phyloP scores from a whole-genome alignment of 2,113 vertebrate species.

The Peromyscus maniculatus region DNA sequence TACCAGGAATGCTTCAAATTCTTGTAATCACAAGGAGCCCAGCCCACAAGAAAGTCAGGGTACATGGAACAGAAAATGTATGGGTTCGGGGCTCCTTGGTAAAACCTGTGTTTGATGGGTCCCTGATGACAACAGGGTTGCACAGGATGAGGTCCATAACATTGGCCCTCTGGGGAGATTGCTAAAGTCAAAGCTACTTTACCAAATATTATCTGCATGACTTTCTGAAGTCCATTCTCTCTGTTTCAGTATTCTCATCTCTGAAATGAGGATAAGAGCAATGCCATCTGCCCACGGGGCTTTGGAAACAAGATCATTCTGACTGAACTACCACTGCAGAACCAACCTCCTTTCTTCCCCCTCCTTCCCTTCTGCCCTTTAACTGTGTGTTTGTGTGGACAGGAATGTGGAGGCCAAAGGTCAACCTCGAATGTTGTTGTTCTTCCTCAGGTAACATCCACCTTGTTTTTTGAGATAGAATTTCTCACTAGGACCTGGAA shows the following conservation, averaged over 20 bases:
- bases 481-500: neutral
- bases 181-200: neutral
- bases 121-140: neutral
- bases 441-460: neutral
- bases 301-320: neutral
- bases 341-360: neutral
- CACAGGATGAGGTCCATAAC: no score
- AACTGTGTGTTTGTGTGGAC: neutral
- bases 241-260: neutral
- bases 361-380: neutral
- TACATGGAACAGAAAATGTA: neutral
- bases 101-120: neutral
- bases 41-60: neutral
- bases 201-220: neutral
- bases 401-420: no score
- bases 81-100: neutral
- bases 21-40: neutral
- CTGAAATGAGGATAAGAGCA: neutral
- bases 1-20: neutral
- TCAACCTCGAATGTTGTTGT: neutral
- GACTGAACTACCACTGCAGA: neutral
- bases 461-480: neutral
- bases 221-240: neutral
- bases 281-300: neutral
- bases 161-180: neutral